Base-by-base conservation (phyloP, 2,888 invertebrate species). In the Eumacrocentrus americanus region DNA sequence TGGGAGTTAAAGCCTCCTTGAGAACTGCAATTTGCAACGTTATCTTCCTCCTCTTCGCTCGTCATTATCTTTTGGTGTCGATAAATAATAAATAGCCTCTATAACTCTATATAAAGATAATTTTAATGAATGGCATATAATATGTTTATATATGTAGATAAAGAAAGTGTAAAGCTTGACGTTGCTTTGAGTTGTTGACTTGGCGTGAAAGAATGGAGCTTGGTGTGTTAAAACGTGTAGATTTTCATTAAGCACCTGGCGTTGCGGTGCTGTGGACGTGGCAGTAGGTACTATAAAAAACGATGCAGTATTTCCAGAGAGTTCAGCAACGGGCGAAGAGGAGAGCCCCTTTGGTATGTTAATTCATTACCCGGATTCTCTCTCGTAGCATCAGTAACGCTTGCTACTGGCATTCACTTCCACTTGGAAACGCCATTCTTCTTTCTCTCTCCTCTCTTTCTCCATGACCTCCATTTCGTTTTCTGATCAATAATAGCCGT, bases 321-420 rank as follows among this genome's bases (percentile, higher is more conserved):
- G 46, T 46, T 46, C 46, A 46, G 5, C 29, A 56, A 38, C 12
- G 9, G 50, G 34, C 6, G 25, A 6, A 44, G 18, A 53, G 35
- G 22, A 56, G 37, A 29, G 20, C 53, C 51, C 64, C 67, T 68
- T 70, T 69, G 66, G 66, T 68, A 70, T 71, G 70, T 69, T 70
- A 71, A 71, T 71, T 70, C 65, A 67, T 67, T 62, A 62, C 62
- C 60, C 52, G 55, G 52, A 60, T 60, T 55, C 50, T 56, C 56
- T 54, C 61, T 57, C 14, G 22, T 50, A 42, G 37, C 20, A 51
- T 35, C 51, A 14, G 18, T 51, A 37, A 37, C 51, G 35, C 37
- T 51, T 22, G 38, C 18, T 29, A 23, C 25, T 38, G 38, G 38
- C 25, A 40, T 25, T 53, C 38, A 53, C 51, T 51, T 20, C 51